Conservation (phyloP, 2,797 vertebrate genomes). For the Ambastaia sidthimunki region DNA sequence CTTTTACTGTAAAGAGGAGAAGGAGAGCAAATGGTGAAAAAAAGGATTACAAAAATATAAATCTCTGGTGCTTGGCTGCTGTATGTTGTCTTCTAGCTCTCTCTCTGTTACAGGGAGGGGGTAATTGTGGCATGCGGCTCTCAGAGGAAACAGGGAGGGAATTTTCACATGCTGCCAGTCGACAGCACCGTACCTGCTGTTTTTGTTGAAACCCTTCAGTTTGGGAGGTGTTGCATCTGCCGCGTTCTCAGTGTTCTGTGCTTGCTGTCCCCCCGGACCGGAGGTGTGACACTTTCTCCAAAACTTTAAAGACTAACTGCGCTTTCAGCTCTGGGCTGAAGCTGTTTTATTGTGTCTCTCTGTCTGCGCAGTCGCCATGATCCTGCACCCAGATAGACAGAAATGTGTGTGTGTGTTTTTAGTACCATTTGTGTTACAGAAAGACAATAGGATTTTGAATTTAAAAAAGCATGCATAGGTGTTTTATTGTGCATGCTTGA, state of each 20-base stretch:
- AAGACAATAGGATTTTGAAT: slow-evolving; percentile 3
- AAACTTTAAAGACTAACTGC: slow-evolving; percentile 62
- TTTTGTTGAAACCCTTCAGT: slow-evolving; percentile 66
- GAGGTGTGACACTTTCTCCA: slow-evolving; percentile 65
- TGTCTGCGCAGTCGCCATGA: slow-evolving; percentile 1
- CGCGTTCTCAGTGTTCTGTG: slow-evolving; percentile 64
- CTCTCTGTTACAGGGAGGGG: slow-evolving; percentile 49
- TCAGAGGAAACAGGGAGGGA: slow-evolving; percentile 61
- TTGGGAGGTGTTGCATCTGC: slow-evolving; percentile 68
- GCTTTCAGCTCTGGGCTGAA: slow-evolving; percentile 44
- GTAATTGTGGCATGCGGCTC: slow-evolving; percentile 61
- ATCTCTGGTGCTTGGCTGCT: slow-evolving; percentile 22
- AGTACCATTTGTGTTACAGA: slow-evolving; percentile 1
- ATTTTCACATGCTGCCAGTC: slow-evolving; percentile 65
- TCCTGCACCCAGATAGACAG: slow-evolving; percentile 7
- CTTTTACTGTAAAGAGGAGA: slow-evolving; percentile 38
- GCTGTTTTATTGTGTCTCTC: slow-evolving; percentile 46
- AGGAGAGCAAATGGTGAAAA: slow-evolving; percentile 18
- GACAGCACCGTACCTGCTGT: slow-evolving; percentile 65
- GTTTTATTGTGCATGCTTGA: neutral
- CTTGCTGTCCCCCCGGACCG: slow-evolving; percentile 61
- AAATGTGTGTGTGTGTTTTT: slow-evolving; percentile 6
- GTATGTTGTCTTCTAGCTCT: slow-evolving; percentile 22
- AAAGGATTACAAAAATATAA: slow-evolving; percentile 39
- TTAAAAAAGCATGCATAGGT: neutral